Evolutionary conservation across 2,888 invertebrate genomes (phyloP).

Genomic region (Lithophane ornitopus): DNA sequence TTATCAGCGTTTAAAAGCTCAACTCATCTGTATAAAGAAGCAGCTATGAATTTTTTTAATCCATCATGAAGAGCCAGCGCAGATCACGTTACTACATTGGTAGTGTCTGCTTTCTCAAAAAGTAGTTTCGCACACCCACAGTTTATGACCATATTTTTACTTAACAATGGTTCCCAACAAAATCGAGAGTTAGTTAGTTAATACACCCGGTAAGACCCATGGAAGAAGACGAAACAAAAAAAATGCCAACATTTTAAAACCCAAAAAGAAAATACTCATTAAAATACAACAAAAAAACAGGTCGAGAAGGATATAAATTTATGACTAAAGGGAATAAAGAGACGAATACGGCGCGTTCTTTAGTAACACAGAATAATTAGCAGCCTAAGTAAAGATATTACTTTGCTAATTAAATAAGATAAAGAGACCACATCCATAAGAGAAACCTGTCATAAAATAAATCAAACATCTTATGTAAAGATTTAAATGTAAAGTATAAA

Average conservation of each 20-base stretch:
- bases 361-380: slow-evolving; percentile 1
- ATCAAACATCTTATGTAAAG: slow-evolving; percentile 36
- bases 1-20: not conserved
- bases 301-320: too few relatives aligned
- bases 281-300: not conserved
- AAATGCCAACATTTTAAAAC: not conserved
- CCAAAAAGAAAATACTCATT: not conserved
- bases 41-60: not conserved
- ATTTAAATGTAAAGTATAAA: slow-evolving; percentile 32
- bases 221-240: too few relatives aligned
- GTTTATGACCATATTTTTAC: not conserved
- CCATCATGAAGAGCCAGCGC: not conserved
- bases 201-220: too few relatives aligned
- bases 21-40: not conserved
- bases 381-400: too few relatives aligned
- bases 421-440: slow-evolving; percentile 5
- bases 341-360: not conserved
- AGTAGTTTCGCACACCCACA: slow-evolving; percentile 2
- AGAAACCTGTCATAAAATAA: slow-evolving; percentile 2
- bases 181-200: not conserved
- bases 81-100: not conserved
- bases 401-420: slow-evolving; percentile 1
- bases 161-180: not conserved
- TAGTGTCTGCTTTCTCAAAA: slow-evolving; percentile 14
- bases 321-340: not conserved